Conservation (phyloP, 2,113 vertebrate genomes). For the Calyptommatus sinebrachiatus region DNA sequence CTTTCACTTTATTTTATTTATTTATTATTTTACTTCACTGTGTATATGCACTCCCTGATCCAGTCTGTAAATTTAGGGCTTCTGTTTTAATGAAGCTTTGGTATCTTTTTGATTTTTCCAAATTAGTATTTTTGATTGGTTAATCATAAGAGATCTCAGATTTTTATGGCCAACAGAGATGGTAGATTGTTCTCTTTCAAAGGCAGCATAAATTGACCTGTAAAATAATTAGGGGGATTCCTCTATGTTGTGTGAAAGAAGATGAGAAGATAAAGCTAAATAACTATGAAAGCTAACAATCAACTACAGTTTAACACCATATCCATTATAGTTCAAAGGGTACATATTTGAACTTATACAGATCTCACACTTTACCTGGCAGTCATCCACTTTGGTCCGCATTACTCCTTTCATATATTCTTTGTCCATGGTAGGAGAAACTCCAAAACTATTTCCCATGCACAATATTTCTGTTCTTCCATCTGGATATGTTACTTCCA, state of each 20-base stretch:
- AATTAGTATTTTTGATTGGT: too few species aligned
- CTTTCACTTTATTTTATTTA: too few species aligned
- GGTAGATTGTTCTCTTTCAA: too few species aligned
- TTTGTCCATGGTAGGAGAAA: slow-evolving; percentile 96
- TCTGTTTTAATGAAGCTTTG: too few species aligned
- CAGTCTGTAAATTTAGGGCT: too few species aligned
- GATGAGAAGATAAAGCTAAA: background rate
- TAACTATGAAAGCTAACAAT: background rate
- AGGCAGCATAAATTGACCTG: too few species aligned
- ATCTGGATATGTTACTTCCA: slow-evolving; percentile 94
- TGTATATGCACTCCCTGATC: too few species aligned
- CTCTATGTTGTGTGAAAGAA: background rate
- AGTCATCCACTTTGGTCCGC: slow-evolving; percentile 99
- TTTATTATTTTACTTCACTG: too few species aligned
- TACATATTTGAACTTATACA: background rate
- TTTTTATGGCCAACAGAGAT: too few species aligned
- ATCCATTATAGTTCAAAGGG: background rate
- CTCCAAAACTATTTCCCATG: slow-evolving; percentile 98
- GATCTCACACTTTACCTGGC: slow-evolving; percentile 80
- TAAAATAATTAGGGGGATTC: background rate
- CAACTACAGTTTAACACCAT: background rate
- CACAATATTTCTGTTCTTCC: slow-evolving; percentile 92
- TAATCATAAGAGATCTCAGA: too few species aligned
- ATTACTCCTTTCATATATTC: slow-evolving; percentile 98
- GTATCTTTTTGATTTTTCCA: too few species aligned